Conservation (phyloP, 2,113 vertebrate genomes). For the Myodes glareolus region DNA sequence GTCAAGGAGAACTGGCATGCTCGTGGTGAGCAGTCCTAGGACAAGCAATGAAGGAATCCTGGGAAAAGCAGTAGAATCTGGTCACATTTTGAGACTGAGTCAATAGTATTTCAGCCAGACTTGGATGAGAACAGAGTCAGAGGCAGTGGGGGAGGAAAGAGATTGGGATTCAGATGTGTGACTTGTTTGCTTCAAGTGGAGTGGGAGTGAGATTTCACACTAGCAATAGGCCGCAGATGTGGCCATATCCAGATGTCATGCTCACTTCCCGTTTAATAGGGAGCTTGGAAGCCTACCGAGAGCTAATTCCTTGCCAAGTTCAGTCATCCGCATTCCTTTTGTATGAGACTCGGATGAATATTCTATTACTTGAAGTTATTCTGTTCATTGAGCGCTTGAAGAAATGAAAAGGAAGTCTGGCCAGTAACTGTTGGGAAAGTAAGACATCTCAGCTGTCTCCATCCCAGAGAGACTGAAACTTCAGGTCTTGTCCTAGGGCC, state of each 20-base stretch:
- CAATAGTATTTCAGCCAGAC: not conserved
- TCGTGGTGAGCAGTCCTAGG: not conserved
- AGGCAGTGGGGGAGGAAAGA: no score
- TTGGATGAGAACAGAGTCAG: not conserved
- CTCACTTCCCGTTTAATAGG: not conserved
- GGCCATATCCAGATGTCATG: fast-evolving
- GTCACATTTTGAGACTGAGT: not conserved
- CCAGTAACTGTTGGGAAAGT: not conserved
- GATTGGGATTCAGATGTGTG: fast-evolving
- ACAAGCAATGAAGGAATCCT: not conserved
- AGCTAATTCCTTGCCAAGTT: not conserved
- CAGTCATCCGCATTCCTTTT: not conserved
- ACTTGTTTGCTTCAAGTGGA: no score
- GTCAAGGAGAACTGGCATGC: not conserved
- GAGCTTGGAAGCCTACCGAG: not conserved
- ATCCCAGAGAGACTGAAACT: not conserved
- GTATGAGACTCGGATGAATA: not conserved
- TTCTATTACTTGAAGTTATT: not conserved
- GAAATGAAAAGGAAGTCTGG: not conserved
- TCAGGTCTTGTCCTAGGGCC: not conserved
- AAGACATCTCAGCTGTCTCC: not conserved
- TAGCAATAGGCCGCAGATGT: no score
- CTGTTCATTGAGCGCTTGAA: not conserved
- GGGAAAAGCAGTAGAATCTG: not conserved
- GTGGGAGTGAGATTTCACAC: not conserved